phyloP scores from a whole-genome alignment of 2,113 vertebrate genomes.

The Murina feae region DNA sequence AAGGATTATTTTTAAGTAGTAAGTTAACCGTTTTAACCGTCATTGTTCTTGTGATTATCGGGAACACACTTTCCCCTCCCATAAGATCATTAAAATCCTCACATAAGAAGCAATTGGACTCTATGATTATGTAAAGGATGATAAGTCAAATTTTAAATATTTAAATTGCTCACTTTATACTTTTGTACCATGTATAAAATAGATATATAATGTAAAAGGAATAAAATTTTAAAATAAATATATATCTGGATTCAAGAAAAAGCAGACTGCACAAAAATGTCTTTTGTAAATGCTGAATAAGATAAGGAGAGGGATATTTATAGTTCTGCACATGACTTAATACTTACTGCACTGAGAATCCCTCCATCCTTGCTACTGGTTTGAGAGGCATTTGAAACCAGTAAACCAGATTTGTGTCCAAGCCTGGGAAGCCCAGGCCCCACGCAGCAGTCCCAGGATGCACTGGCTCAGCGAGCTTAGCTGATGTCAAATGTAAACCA shows the following conservation, averaged over 20 bases:
- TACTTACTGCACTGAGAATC: conserved; percentile 36
- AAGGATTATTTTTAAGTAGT: neutral
- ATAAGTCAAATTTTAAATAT: neutral
- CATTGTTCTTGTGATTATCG: neutral
- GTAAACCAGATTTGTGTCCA: conserved; percentile 54
- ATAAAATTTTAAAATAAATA: conserved; percentile 5
- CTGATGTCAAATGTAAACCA: conserved; percentile 79
- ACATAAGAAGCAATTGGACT: neutral
- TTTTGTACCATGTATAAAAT: neutral
- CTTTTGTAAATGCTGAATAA: conserved; percentile 24
- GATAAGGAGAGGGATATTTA: conserved; percentile 34
- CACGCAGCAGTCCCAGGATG: conserved; percentile 66
- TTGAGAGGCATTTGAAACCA: conserved; percentile 63
- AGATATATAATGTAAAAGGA: neutral
- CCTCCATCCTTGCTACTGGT: conserved; percentile 51
- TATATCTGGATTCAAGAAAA: neutral
- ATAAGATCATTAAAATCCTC: neutral
- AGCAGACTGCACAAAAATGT: neutral
- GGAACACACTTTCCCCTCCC: neutral
- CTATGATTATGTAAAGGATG: neutral
- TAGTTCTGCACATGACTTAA: conserved; percentile 50
- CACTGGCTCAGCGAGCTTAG: conserved; percentile 72
- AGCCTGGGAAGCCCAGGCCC: conserved; percentile 60
- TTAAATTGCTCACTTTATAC: neutral
- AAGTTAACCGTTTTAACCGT: neutral